A percentile compares a stretch with the other conserved stretches of the same genome.
Conservation (phyloP, 2,888 invertebrate species). For the Drosophila sordidapex region DNA sequence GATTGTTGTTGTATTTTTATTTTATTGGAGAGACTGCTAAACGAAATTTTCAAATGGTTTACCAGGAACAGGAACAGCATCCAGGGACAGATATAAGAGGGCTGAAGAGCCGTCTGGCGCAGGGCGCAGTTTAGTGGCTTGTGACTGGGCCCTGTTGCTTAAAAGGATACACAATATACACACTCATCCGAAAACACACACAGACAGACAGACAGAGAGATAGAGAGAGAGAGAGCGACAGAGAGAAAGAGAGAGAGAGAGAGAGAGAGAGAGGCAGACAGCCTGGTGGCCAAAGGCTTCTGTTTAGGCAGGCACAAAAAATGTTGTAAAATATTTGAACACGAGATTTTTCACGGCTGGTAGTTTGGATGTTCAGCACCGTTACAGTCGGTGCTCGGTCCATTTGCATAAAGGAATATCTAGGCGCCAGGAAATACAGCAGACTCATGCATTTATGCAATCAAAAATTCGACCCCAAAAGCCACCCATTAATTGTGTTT, state of each 20-base stretch:
- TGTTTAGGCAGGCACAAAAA: conserved; percentile 76
- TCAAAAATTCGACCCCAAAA: conserved; percentile 41
- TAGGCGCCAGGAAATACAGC: conserved; percentile 46
- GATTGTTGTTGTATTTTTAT: conserved; percentile 27
- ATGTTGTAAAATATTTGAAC: conserved; percentile 80
- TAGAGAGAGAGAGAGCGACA: neutral
- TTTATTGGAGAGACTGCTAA: conserved; percentile 56
- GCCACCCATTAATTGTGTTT: conserved; percentile 58
- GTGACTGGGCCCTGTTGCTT: conserved; percentile 41
- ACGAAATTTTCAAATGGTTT: conserved; percentile 81
- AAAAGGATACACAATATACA: conserved; percentile 21
- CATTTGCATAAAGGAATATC: conserved; percentile 73
- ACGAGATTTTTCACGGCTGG: conserved; percentile 82
- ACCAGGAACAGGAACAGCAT: conserved; percentile 54
- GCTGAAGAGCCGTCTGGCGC: conserved; percentile 15
- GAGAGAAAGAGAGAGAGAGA: neutral
- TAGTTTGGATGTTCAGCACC: conserved; percentile 80
- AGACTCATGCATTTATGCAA: conserved; percentile 64
- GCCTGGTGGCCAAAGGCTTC: conserved; percentile 30
- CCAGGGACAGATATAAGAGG: conserved; percentile 10
- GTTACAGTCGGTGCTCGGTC: conserved; percentile 57
- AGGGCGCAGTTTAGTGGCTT: conserved; percentile 68
- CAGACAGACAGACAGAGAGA: neutral
- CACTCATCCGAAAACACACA: conserved; percentile 6
- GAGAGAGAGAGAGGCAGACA: conserved; percentile 5